Evolutionary conservation across 2,797 vertebrate genomes (phyloP).

Genomic region (Megaceryle alcyon): DNA sequence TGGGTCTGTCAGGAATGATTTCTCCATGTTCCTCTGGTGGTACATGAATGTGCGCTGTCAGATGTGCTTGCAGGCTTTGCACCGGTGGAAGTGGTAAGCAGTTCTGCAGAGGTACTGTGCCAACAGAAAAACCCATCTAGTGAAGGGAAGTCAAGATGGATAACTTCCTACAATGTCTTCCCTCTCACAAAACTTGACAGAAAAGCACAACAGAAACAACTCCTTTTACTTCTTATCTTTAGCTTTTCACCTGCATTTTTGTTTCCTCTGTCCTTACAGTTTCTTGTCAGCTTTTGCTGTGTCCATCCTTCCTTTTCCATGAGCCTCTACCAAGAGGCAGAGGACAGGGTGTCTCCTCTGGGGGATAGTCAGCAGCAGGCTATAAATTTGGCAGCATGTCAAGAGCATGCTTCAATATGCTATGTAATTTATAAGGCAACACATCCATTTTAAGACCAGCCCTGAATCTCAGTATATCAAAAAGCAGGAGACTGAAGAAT

Average conservation of each 20-base stretch:
- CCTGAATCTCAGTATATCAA: not conserved
- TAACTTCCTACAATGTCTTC: not conserved
- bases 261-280: not conserved
- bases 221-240: not conserved
- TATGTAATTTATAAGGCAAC: slow-evolving; percentile 16
- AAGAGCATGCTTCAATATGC: not conserved
- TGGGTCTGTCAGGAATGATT: not conserved
- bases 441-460: not conserved
- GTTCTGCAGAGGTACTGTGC: not conserved
- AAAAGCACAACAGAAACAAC: not conserved
- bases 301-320: not conserved
- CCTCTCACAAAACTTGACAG: not conserved
- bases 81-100: rapidly evolving
- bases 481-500: slow-evolving; percentile 18
- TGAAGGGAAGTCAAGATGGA: not conserved
- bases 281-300: not conserved
- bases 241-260: not conserved
- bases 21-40: not conserved
- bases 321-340: not conserved
- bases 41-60: not conserved
- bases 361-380: not conserved
- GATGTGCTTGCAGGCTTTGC: not conserved
- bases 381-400: not conserved
- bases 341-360: not conserved
- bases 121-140: not conserved